Evolutionary conservation across 2,888 invertebrate species (phyloP), one percentile per base, ranked within the genome.

Genomic region (Drosophila kambysellisi): DNA sequence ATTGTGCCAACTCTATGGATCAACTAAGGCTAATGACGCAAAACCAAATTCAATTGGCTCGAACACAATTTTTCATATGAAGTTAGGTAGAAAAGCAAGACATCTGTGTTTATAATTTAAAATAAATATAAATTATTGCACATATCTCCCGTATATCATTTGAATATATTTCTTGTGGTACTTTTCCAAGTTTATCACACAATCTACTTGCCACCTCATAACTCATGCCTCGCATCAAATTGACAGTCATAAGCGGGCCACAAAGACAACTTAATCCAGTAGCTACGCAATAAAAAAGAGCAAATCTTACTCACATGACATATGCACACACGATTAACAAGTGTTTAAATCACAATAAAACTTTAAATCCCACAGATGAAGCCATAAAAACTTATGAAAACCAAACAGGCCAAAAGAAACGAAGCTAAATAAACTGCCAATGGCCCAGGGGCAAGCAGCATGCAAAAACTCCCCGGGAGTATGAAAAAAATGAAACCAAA

Each of bases 301-400:
- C 48, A 25, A 67, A 50, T 69, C 62, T 66, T 61, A 57, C 29
- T n/a, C 52, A 48, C 20, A 48, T 86, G 86, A 90, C 86, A 88
- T 88, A 85, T 88, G 81, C 89, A 82, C 79, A 90, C 90, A 75
- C 90, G 89, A 88, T 88, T 88, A 88, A 88, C 90, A 90, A 88
- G 90, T 88, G 87, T 88, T 88, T 88, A 88, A 88, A 89, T 88
- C 90, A 88, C 87, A 88, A 89, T 88, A 88, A 90, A 88, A 88
- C 88, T 90, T 88, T 88, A 89, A 90, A 79, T 88, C 87, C 90
- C 76, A 71, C 90, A 85, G 88, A 88, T 89, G 73, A 81, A 87
- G 88, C 82, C 66, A 90, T 89, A 87, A 90, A 89, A 76, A 88
- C 78, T 79, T 89, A 89, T 88, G 83, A 84, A 88, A 79, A 67